Percentiles rank a stretch among this genome's conserved stretches.
Evolutionary conservation across 2,797 vertebrate genomes (phyloP).

Genomic region (Smutsia temminckii): DNA sequence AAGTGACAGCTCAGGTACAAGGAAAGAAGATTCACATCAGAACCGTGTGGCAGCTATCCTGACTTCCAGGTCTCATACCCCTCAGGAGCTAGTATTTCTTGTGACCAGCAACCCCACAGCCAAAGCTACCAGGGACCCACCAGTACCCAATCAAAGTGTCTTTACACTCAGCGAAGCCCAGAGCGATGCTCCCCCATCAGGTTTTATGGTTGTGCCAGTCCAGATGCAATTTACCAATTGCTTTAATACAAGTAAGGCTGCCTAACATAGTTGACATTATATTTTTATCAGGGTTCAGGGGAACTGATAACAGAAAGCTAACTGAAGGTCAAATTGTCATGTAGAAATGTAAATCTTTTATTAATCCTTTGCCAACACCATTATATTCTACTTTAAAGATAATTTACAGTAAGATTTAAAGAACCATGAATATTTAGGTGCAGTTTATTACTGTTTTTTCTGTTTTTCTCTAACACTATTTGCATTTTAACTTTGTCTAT

Average conservation of each 20-base stretch:
- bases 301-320: neutral
- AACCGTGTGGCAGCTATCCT: neutral
- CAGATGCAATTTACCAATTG: neutral
- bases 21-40: neutral
- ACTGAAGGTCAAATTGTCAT: neutral
- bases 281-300: neutral
- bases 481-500: neutral
- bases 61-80: neutral
- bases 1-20: neutral
- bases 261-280: neutral
- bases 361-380: neutral
- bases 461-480: neutral
- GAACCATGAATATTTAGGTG: neutral
- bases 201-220: neutral
- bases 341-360: neutral
- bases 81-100: neutral
- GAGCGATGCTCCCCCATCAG: neutral
- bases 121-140: neutral
- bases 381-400: neutral
- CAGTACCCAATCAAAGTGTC: neutral
- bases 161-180: neutral
- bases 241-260: neutral
- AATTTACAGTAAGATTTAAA: conserved; percentile 12
- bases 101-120: neutral
- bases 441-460: neutral